These are phyloP conservation scores for Caenorhabditis sp. DNA, from an alignment of 2,888 invertebrate genomes.

Conservation along the genomic window DNA sequence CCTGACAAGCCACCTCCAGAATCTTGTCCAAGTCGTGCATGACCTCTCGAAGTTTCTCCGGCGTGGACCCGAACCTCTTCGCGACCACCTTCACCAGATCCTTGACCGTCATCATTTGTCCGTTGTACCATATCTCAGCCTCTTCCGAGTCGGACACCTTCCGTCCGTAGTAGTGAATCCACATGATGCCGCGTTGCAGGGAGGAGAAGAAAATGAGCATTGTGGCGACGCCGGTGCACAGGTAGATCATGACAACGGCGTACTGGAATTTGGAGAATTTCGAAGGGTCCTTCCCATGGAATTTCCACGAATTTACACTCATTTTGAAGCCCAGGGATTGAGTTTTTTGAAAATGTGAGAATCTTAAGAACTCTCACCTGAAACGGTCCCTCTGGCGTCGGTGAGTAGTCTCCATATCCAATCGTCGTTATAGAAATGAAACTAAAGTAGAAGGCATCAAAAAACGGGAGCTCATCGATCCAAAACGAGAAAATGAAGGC, in stretches of 20 bases:
- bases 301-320: too few species aligned
- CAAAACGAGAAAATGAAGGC: slow-evolving; percentile 74
- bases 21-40: slow-evolving; percentile 73
- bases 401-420: slow-evolving; percentile 77
- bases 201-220: slow-evolving; percentile 75
- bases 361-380: too few species aligned
- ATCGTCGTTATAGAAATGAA: slow-evolving; percentile 81
- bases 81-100: slow-evolving; percentile 74
- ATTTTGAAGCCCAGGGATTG: too few species aligned
- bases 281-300: too few species aligned
- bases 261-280: slow-evolving; percentile 42
- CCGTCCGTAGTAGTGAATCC: slow-evolving; percentile 72
- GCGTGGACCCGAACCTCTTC: slow-evolving; percentile 71
- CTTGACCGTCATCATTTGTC: slow-evolving; percentile 74
- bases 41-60: slow-evolving; percentile 69
- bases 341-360: too few species aligned
- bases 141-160: slow-evolving; percentile 70
- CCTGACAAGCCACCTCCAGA: slow-evolving; percentile 69
- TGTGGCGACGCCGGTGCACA: slow-evolving; percentile 71
- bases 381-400: slow-evolving; percentile 68
- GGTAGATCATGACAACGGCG: slow-evolving; percentile 70
- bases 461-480: slow-evolving; percentile 71
- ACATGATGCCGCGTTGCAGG: slow-evolving; percentile 70
- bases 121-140: slow-evolving; percentile 78
- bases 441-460: slow-evolving; percentile 78